A percentile compares a stretch with the other conserved stretches of the same genome.
Evolutionary conservation across 2,113 vertebrate genomes (phyloP).

Genomic region (Dipodomys spectabilis): DNA sequence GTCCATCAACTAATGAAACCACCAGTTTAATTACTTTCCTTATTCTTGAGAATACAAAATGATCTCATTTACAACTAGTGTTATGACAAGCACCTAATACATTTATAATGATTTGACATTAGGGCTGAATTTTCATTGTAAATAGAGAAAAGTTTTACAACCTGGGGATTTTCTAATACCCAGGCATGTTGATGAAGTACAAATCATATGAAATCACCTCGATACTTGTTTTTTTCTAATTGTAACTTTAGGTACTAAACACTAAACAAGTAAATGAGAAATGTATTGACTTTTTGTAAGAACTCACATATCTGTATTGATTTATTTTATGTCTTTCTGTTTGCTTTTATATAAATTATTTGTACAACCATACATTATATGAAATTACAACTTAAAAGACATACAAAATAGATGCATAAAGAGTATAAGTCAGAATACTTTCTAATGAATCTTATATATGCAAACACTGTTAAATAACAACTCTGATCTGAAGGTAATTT

Average conservation of each 20-base stretch:
- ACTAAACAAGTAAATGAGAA: slow-evolving; percentile 37
- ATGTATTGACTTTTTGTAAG: slow-evolving; percentile 38
- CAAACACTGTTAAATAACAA: neutral
- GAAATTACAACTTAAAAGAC: slow-evolving; percentile 20
- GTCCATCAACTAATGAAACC: slow-evolving; percentile 58
- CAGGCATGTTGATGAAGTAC: slow-evolving; percentile 45
- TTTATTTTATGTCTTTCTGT: slow-evolving; percentile 34
- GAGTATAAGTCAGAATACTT: slow-evolving; percentile 16
- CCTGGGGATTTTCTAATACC: slow-evolving; percentile 7
- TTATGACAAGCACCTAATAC: slow-evolving; percentile 62
- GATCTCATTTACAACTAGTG: slow-evolving; percentile 61
- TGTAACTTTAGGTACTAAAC: slow-evolving; percentile 54
- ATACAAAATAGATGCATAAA: neutral
- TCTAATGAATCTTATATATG: neutral
- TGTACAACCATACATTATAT: slow-evolving; percentile 2
- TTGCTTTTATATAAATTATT: slow-evolving; percentile 31
- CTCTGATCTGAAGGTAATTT: neutral
- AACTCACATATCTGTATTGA: slow-evolving; percentile 44
- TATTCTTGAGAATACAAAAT: slow-evolving; percentile 59
- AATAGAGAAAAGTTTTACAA: slow-evolving; percentile 25
- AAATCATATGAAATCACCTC: slow-evolving; percentile 42
- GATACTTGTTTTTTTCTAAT: slow-evolving; percentile 59
- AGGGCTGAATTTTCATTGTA: slow-evolving; percentile 41
- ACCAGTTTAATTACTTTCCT: slow-evolving; percentile 65
- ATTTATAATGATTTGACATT: slow-evolving; percentile 65